These are phyloP conservation scores for Buteo buteo DNA, from an alignment of 2,113 vertebrate genomes.

Conservation along the genomic window DNA sequence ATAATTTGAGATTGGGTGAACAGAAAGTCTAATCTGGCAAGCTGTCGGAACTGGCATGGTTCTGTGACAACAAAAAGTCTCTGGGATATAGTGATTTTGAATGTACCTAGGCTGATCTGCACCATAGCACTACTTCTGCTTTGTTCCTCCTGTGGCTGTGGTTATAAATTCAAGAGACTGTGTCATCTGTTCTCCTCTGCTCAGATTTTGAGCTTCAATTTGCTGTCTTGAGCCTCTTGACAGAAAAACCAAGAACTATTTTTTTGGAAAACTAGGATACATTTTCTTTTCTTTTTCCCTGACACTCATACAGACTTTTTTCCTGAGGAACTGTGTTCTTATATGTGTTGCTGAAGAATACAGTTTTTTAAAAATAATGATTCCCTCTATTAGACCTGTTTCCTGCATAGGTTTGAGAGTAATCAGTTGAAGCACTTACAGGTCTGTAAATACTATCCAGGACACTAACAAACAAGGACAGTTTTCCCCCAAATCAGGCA, in stretches of 20 bases:
- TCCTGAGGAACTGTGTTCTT: neutral
- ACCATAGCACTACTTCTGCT: neutral
- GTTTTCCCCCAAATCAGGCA: neutral
- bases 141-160: neutral
- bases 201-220: neutral
- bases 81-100: neutral
- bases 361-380: neutral
- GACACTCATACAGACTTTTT: too few relatives aligned
- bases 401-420: neutral
- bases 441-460: neutral
- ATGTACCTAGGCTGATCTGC: neutral
- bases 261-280: neutral
- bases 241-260: neutral
- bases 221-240: neutral
- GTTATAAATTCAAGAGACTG: neutral
- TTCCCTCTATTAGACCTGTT: neutral
- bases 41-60: neutral
- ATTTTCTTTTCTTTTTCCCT: neutral
- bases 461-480: neutral
- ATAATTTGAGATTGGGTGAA: neutral
- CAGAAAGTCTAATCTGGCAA: neutral
- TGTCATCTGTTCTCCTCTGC: neutral
- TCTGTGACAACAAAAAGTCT: neutral
- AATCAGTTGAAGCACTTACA: neutral
- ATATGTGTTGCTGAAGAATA: neutral